A percentile compares a stretch with the other conserved stretches of the same genome.
Evolutionary conservation across 2,113 vertebrate genomes (phyloP).

Genomic region (Planiliza haematocheilus): DNA sequence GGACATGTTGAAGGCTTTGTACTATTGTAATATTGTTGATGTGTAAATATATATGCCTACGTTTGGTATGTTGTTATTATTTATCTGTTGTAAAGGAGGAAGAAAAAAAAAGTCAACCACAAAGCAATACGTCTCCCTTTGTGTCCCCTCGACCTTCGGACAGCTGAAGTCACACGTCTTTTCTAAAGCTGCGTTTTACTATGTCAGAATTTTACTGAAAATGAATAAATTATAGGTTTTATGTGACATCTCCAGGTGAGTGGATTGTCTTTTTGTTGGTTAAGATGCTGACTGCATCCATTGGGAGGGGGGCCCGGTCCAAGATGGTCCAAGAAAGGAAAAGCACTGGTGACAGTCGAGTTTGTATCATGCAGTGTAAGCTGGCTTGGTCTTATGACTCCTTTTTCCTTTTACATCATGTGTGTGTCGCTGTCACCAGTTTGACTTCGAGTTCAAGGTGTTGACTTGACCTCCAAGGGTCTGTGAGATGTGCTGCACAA

Average conservation of each 20-base stretch:
- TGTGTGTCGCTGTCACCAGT: too few species aligned
- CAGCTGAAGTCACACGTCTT: slow-evolving; percentile 69
- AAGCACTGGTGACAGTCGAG: too few species aligned
- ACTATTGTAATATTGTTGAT: slow-evolving; percentile 77
- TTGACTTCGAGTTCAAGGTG: too few species aligned
- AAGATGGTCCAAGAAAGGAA: too few species aligned
- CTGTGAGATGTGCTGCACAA: too few species aligned
- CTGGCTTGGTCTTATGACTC: too few species aligned
- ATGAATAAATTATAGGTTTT: slow-evolving; percentile 81
- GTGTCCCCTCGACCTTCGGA: slow-evolving; percentile 51
- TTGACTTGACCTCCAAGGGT: too few species aligned
- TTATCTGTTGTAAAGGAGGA: slow-evolving; percentile 72
- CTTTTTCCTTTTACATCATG: too few species aligned
- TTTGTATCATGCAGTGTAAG: too few species aligned
- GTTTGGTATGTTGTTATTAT: slow-evolving; percentile 76
- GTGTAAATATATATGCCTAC: slow-evolving; percentile 78
- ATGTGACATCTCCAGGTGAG: slow-evolving; percentile 66
- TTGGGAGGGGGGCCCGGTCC: too few species aligned
- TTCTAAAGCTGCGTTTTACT: slow-evolving; percentile 81
- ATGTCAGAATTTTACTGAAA: slow-evolving; percentile 77
- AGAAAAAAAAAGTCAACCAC: slow-evolving; percentile 46
- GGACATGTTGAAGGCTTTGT: slow-evolving; percentile 73
- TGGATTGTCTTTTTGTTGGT: slow-evolving; percentile 1
- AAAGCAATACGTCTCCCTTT: slow-evolving; percentile 77
- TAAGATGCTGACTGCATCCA: too few species aligned